These are phyloP conservation scores for Silurus meridionalis DNA, from an alignment of 2,113 vertebrate species.

Conservation along the genomic window DNA sequence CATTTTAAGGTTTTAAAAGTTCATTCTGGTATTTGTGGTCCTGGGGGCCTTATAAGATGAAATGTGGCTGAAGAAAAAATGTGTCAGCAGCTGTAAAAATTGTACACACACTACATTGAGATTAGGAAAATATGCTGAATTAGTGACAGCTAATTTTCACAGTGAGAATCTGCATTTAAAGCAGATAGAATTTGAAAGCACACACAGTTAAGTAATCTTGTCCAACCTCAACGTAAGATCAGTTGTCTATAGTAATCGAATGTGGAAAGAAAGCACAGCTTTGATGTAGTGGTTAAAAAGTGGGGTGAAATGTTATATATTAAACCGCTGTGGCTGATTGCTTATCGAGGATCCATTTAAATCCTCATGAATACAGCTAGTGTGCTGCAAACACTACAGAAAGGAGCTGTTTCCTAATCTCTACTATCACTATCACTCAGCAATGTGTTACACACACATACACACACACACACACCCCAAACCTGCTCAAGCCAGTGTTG, in stretches of 20 bases:
- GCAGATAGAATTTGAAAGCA: background rate
- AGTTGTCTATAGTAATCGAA: background rate
- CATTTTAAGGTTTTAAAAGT: conserved; percentile 6
- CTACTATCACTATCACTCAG: conserved; percentile 6
- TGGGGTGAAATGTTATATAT: conserved; percentile 21
- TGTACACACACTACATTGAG: background rate
- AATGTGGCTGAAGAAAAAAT: background rate
- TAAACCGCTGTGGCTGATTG: conserved; percentile 2
- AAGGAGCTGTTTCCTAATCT: conserved; percentile 11
- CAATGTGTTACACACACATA: background rate
- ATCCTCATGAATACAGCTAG: conserved; percentile 23
- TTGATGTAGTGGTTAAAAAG: conserved; percentile 20
- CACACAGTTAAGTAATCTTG: conserved; percentile 14
- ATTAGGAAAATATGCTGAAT: conserved; percentile 15
- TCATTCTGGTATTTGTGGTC: conserved; percentile 3
- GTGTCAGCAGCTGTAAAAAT: background rate
- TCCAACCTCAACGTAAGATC: conserved; percentile 8
- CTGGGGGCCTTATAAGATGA: background rate
- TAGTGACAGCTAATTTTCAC: background rate
- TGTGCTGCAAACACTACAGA: background rate
- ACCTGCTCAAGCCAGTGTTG: background rate
- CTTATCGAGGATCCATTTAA: conserved; percentile 32
- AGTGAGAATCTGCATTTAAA: background rate
- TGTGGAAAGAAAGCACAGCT: background rate
- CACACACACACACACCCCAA: background rate